A percentile compares a stretch with the other conserved stretches of the same genome.
Evolutionary conservation across 2,113 vertebrate species (phyloP).

Genomic region (Nycticorax nycticorax): DNA sequence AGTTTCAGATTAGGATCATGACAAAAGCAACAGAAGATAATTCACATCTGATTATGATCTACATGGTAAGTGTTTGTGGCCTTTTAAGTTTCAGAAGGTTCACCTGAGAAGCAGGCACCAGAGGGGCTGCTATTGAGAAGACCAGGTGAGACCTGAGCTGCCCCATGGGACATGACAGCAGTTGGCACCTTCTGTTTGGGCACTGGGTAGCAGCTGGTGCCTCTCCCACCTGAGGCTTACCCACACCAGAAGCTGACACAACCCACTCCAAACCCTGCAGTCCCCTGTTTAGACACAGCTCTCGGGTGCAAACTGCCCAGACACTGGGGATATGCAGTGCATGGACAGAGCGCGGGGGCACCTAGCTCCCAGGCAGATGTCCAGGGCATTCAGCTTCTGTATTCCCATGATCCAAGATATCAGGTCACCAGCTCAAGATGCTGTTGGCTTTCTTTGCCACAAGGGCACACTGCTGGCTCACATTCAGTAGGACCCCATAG

Average conservation of each 20-base stretch:
- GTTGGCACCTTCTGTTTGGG: accelerated
- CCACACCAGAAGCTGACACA: not conserved
- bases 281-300: not conserved
- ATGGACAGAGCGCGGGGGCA: accelerated
- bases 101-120: not conserved
- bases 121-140: not conserved
- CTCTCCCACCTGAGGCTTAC: not conserved
- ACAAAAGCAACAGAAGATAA: not conserved
- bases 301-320: not conserved
- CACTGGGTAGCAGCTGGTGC: not conserved
- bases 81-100: not conserved
- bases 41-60: not conserved
- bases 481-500: no score
- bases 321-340: not conserved
- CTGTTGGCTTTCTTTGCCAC: not conserved
- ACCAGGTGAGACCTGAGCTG: not conserved
- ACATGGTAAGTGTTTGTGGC: not conserved
- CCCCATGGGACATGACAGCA: not conserved
- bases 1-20: not conserved
- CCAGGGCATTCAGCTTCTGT: not conserved
- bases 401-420: accelerated
- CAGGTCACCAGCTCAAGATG: not conserved
- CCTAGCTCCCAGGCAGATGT: accelerated
- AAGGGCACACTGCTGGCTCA: not conserved
- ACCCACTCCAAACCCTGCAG: not conserved